Conservation (phyloP, 2,888 invertebrate genomes). For the Rhamnusium bicolor region DNA sequence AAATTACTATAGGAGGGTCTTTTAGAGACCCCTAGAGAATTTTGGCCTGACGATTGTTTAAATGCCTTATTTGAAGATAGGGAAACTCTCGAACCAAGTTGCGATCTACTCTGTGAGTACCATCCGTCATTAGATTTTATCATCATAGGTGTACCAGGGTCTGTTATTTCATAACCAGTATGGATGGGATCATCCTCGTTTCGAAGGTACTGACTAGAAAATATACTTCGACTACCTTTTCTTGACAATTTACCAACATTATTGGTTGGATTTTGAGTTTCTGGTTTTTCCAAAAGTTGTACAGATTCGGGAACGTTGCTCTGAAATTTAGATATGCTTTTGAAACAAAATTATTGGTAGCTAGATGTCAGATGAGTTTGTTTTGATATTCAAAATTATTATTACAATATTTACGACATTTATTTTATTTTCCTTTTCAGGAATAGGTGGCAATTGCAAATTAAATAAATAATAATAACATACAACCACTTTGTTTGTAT, state of each 20-base stretch:
- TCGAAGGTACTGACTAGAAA: constrained; percentile 79
- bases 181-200: constrained; percentile 76
- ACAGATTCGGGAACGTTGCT: constrained; percentile 34
- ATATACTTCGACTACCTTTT: constrained; percentile 64
- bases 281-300: constrained; percentile 43
- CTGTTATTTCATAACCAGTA: constrained; percentile 78
- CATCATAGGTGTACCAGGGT: constrained; percentile 80
- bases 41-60: constrained; percentile 53
- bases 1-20: constrained; percentile 61
- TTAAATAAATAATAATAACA: too few species aligned
- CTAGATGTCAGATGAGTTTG: too few species aligned
- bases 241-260: constrained; percentile 27
- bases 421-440: too few species aligned
- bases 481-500: too few species aligned
- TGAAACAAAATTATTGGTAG: too few species aligned
- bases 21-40: constrained; percentile 70
- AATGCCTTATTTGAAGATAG: constrained; percentile 70
- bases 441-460: too few species aligned
- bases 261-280: constrained; percentile 62
- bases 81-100: constrained; percentile 65
- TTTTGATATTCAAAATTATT: too few species aligned
- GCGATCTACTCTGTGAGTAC: constrained; percentile 71
- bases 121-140: constrained; percentile 77
- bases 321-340: constrained; percentile 27
- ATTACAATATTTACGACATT: too few species aligned